Conservation (phyloP, 1,140 invertebrate genomes). For the Tetragonula clypearis region DNA sequence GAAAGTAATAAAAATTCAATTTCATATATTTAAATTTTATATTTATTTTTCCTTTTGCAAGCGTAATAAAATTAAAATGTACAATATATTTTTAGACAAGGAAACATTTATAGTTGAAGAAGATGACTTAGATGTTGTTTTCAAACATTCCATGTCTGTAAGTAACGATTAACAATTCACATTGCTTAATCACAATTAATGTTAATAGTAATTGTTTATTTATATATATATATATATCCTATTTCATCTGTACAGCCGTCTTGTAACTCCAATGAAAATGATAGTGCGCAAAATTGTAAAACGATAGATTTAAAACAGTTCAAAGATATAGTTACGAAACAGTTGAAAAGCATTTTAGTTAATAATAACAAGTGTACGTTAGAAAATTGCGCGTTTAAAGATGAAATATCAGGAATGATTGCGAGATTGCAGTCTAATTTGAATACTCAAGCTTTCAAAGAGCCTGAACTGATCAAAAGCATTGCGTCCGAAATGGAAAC, state of each 20-base stretch:
- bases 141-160: slow-evolving; percentile 32
- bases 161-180: slow-evolving; percentile 30
- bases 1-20: slow-evolving; percentile 49
- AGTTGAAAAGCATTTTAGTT: slow-evolving; percentile 58
- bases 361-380: slow-evolving; percentile 56
- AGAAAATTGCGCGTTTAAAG: slow-evolving; percentile 45
- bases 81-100: slow-evolving; percentile 4
- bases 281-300: slow-evolving; percentile 5
- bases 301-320: slow-evolving; percentile 33
- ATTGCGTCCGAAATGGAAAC: slow-evolving; percentile 65
- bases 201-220: not conserved
- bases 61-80: slow-evolving; percentile 3
- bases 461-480: slow-evolving; percentile 45
- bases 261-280: slow-evolving; percentile 26
- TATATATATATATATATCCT: not conserved
- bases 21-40: not conserved
- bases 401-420: slow-evolving; percentile 41
- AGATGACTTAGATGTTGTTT: slow-evolving; percentile 34
- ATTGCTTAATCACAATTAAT: not conserved
- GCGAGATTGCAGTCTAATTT: slow-evolving; percentile 35
- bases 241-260: slow-evolving; percentile 1
- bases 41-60: not conserved
- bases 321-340: slow-evolving; percentile 38
- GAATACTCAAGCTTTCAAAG: not conserved
- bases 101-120: slow-evolving; percentile 26